A percentile compares a stretch with the other conserved stretches of the same genome.
Evolutionary conservation across 2,888 invertebrate species (phyloP).

Genomic region (Dryadula phaetusa): DNA sequence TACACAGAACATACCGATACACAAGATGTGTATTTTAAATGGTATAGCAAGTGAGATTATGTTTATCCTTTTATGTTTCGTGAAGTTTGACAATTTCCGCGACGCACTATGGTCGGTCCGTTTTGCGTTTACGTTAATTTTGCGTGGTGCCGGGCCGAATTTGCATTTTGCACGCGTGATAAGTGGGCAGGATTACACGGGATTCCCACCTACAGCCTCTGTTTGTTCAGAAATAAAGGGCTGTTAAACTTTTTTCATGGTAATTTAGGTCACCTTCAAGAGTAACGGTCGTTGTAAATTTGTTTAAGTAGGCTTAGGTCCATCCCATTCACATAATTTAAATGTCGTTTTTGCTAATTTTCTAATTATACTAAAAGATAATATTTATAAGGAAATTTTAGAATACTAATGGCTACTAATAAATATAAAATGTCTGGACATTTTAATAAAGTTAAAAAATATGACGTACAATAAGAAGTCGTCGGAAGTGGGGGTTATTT

Average conservation of each 20-base stretch:
- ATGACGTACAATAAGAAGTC: conserved; percentile 57
- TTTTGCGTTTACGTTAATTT: conserved; percentile 74
- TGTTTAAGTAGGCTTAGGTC: conserved; percentile 79
- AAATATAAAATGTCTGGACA: conserved; percentile 27
- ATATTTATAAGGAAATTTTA: background rate
- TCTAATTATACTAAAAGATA: conserved; percentile 19
- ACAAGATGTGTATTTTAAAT: conserved; percentile 26
- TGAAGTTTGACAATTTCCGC: conserved; percentile 79
- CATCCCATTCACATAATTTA: conserved; percentile 69
- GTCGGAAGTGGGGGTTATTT: conserved; percentile 67
- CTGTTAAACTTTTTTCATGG: conserved; percentile 83
- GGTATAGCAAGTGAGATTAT: conserved; percentile 57
- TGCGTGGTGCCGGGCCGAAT: conserved; percentile 73
- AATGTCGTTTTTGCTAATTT: conserved; percentile 56
- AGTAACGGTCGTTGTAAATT: conserved; percentile 79
- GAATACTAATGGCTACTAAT: conserved; percentile 6
- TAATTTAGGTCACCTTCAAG: conserved; percentile 83
- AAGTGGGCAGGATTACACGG: conserved; percentile 82
- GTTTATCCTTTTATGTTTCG: conserved; percentile 69
- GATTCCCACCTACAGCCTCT: conserved; percentile 80
- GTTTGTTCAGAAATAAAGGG: conserved; percentile 83
- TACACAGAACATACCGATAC: background rate
- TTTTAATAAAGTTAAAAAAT: conserved; percentile 39
- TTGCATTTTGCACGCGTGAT: conserved; percentile 85
- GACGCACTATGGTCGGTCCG: conserved; percentile 58